phyloP scores from a whole-genome alignment of 2,113 vertebrate species.

The Engraulis encrasicolus region DNA sequence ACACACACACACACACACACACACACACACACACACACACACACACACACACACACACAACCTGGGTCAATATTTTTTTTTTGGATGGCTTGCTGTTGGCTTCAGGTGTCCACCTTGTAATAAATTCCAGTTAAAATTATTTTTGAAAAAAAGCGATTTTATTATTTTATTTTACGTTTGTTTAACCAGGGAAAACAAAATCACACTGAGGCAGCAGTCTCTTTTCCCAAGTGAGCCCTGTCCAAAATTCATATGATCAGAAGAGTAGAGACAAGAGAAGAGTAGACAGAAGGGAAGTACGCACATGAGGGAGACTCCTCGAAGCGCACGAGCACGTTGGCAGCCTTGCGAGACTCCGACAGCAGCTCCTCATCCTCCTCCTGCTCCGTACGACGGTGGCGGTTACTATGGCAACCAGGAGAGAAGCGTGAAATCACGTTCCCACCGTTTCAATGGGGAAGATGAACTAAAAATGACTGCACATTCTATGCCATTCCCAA shows the following conservation, averaged over 20 bases:
- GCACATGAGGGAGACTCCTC: conserved; percentile 89
- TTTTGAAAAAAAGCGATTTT: no score
- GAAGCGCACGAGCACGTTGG: conserved; percentile 84
- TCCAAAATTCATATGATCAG: background rate
- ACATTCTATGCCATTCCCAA: no score
- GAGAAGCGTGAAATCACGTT: background rate
- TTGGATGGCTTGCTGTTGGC: no score
- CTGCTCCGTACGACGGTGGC: conserved; percentile 86
- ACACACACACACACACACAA: background rate
- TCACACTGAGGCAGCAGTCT: no score
- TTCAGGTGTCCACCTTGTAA: no score
- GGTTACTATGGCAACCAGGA: conserved; percentile 71
- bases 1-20: conserved; percentile 1
- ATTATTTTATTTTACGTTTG: no score
- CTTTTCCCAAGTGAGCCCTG: no score
- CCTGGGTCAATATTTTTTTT: no score
- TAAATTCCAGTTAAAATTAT: no score
- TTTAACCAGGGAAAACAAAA: no score
- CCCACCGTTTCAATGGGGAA: background rate
- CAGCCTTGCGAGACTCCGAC: conserved; percentile 83
- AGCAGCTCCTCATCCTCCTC: conserved; percentile 89
- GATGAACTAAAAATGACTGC: conserved; percentile 29
- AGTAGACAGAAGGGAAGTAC: conserved; percentile 44
- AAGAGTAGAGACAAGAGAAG: background rate
- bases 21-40: no score